Conservation (phyloP, 2,888 invertebrate genomes). For the Hipparchia sbordonii region DNA sequence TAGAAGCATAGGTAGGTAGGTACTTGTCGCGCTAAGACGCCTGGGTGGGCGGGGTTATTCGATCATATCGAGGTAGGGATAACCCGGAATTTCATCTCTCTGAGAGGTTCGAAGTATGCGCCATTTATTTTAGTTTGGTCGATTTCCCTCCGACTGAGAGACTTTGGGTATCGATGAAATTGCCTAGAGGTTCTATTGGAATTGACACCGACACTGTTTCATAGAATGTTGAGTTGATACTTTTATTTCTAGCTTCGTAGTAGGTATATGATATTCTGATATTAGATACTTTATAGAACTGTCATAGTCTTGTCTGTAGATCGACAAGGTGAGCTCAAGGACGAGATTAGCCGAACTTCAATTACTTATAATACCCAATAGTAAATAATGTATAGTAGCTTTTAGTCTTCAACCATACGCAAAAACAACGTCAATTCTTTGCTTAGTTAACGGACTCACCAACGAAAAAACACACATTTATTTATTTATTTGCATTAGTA, state of each 20-base stretch:
- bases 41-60: slow-evolving; percentile 54
- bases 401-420: too few species aligned
- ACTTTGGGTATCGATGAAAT: slow-evolving; percentile 56
- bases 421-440: too few species aligned
- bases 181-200: slow-evolving; percentile 39
- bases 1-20: background rate
- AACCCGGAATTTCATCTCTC: slow-evolving; percentile 73
- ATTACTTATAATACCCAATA: too few species aligned
- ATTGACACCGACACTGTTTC: slow-evolving; percentile 31
- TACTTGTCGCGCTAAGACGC: slow-evolving; percentile 38
- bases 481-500: too few species aligned
- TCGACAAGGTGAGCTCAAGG: too few species aligned
- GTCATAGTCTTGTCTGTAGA: background rate
- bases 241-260: background rate
- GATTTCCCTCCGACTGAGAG: slow-evolving; percentile 62
- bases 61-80: slow-evolving; percentile 64
- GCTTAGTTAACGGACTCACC: too few species aligned
- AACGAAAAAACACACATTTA: too few species aligned
- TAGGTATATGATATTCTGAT: background rate
- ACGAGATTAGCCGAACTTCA: too few species aligned
- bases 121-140: slow-evolving; percentile 74
- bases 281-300: background rate
- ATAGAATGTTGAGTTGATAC: slow-evolving; percentile 22
- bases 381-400: too few species aligned
- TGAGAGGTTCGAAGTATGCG: slow-evolving; percentile 70